Evolutionary conservation across 1,140 invertebrate species (phyloP), one percentile per base, ranked within the genome.

Genomic region (Cydia amplana): DNA sequence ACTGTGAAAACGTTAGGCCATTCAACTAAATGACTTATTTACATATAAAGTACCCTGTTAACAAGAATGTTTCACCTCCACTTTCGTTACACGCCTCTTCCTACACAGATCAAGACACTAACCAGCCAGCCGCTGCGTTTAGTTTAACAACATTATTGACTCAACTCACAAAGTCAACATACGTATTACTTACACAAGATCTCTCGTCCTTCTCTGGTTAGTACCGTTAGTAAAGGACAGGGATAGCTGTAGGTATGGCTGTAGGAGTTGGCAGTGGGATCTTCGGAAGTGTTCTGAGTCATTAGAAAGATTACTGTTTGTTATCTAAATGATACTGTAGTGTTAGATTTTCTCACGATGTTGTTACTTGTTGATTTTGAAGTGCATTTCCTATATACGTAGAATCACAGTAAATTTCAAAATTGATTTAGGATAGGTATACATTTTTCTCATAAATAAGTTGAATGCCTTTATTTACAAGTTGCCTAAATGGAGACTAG

Each of bases 281-380:
- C n/a, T 40, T 70, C 32, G 36, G 65, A 70, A n/a, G 32, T 70
- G n/a, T 20, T 40, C 28, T 70, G 65, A 70, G 65, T 36, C 65
- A 70, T 70, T 70, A 70, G 65, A n/a, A 70, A 36, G 36, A 70
- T 70, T 70, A 40, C 65, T 70, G 65, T 70, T 70, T 70, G 65
- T 70, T 70, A 70, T 70, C 65, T 70, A 43, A 70, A 43, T 70
- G 25, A 67, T 67, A 67, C 64, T 36, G 55, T 23, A 70, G 65
- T 70, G 65, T 70, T 70, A 20, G 65, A 70, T 70, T 32, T 70
- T 70, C 65, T 36, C 65, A 70, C 65, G 65, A 70, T 70, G 65
- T 70, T 70, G 7, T 23, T 60, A 12, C 55, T 23, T 12, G 55
- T 23, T 20, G 55, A 60, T 60, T 60, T 60, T 60, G 55, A 60